Base-by-base conservation (phyloP, 92 coral and sea anemone species). In the Heliopora coerulea region DNA sequence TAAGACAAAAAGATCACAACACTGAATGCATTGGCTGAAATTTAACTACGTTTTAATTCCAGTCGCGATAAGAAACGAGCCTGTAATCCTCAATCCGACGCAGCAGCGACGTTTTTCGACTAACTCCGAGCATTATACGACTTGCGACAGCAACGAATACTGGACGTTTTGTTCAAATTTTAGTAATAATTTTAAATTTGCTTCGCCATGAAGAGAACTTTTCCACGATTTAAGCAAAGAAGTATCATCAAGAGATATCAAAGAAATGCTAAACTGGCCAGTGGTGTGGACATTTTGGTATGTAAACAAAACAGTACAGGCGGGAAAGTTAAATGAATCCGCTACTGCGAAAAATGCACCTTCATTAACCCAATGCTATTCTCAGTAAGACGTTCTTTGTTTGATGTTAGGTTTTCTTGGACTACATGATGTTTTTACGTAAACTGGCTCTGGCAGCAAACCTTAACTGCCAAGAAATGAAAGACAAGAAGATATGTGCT, bases 281-380 rank as follows among this genome's bases (percentile, higher is more conserved):
- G 89, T 68, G 86, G 87, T 79, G 96, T 79, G 19, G 98, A 93
- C 72, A 86, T 86, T 70, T 73, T 93, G 96, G 98, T 93, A 82
- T 40, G 79, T 25, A 56, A 49, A 49, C 15, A 46, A 46, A 37
- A 37, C 4, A 4, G 11, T 11, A 37, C 4, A 4, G 42, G 52
- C 52, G 52, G 52, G 17, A 46, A 46, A 15, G 2, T 46, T 46
- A 15, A 46, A 46, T 56, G 3, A 3, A 23, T 17, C 3, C 1
- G 3, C 33, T 56, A 13, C n/a, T 17, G 20, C 17, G 17, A 17
- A 17, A 5, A 56, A 56, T 56, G 3, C 3, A 11, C 17, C 3
- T 23, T 3, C 28, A 8, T 4, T 3, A 1, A 17, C 17, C 23
- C 11, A 28, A 8, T 56, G 3, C 33, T 23, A 56, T 23, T 56